phyloP scores from a whole-genome alignment of 2,797 vertebrate species.

The Buceros bicornis region DNA sequence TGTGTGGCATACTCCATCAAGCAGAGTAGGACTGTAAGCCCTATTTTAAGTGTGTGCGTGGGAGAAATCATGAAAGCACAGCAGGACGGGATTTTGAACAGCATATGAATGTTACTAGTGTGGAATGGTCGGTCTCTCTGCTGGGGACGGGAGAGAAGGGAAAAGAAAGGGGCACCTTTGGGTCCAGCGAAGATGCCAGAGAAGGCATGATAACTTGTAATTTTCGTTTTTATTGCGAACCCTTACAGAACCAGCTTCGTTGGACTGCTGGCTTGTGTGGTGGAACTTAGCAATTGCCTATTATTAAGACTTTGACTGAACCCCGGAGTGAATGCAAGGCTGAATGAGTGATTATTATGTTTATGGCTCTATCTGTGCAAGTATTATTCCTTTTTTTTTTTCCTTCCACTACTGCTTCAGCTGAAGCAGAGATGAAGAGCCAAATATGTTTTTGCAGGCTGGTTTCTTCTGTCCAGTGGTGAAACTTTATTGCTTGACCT shows the following conservation, averaged over 20 bases:
- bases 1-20: constrained; percentile 12
- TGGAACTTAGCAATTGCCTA: background rate
- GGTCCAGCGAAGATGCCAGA: background rate
- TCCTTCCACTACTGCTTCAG: background rate
- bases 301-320: background rate
- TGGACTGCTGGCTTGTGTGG: background rate
- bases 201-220: background rate
- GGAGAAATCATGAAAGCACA: constrained; percentile 30
- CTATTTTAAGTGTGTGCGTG: constrained; percentile 10
- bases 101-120: background rate
- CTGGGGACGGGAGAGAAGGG: background rate
- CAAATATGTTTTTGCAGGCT: background rate
- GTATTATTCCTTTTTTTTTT: background rate
- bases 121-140: background rate
- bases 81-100: constrained; percentile 8
- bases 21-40: background rate
- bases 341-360: background rate
- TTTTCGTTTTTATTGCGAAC: background rate
- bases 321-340: background rate
- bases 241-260: background rate
- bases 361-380: background rate
- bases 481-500: background rate
- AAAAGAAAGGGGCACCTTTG: background rate
- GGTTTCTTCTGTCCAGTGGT: background rate
- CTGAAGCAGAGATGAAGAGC: background rate